A percentile compares a stretch with the other conserved stretches of the same genome.
Evolutionary conservation across 2,888 invertebrate genomes (phyloP).

Genomic region (Cheilosia vulpina): DNA sequence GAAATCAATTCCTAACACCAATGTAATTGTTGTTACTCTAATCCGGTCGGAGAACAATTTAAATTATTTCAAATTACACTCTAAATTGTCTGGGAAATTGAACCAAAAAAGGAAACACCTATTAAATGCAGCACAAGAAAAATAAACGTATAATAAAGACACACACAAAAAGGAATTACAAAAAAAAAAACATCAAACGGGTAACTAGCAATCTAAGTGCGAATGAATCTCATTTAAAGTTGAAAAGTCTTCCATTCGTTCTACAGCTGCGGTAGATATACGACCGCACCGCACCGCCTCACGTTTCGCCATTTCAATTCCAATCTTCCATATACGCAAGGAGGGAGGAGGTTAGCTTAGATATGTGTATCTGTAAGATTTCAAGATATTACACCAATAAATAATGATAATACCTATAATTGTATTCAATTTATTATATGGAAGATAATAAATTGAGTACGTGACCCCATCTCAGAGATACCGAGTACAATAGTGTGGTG

Average conservation of each 20-base stretch:
- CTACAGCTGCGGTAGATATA: slow-evolving; percentile 30
- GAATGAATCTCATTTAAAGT: slow-evolving; percentile 75
- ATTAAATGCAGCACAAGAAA: slow-evolving; percentile 46
- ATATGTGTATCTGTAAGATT: slow-evolving; percentile 69
- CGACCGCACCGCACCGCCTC: slow-evolving; percentile 44
- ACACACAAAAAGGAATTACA: slow-evolving; percentile 8
- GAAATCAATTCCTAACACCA: slow-evolving; percentile 42
- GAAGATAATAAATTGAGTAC: slow-evolving; percentile 83
- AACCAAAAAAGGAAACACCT: slow-evolving; percentile 67
- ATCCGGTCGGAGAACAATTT: slow-evolving; percentile 47
- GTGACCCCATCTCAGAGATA: slow-evolving; percentile 80
- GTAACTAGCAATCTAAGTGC: slow-evolving; percentile 73
- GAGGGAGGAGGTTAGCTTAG: slow-evolving; percentile 43
- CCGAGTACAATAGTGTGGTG: slow-evolving; percentile 43
- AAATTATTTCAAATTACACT: slow-evolving; percentile 72
- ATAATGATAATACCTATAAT: slow-evolving; percentile 84
- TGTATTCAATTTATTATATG: slow-evolving; percentile 84
- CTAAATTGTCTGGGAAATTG: slow-evolving; percentile 68
- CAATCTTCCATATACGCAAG: slow-evolving; percentile 39
- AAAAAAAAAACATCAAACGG: slow-evolving; percentile 53
- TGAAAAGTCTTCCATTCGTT: slow-evolving; percentile 66
- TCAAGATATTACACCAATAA: slow-evolving; percentile 79
- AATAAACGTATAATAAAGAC: slow-evolving; percentile 12
- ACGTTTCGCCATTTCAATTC: slow-evolving; percentile 69
- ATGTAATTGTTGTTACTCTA: slow-evolving; percentile 41